Evolutionary conservation across 1,140 invertebrate genomes (phyloP), one percentile per base, ranked within the genome.

Genomic region (Pseudobourletiella spinata): DNA sequence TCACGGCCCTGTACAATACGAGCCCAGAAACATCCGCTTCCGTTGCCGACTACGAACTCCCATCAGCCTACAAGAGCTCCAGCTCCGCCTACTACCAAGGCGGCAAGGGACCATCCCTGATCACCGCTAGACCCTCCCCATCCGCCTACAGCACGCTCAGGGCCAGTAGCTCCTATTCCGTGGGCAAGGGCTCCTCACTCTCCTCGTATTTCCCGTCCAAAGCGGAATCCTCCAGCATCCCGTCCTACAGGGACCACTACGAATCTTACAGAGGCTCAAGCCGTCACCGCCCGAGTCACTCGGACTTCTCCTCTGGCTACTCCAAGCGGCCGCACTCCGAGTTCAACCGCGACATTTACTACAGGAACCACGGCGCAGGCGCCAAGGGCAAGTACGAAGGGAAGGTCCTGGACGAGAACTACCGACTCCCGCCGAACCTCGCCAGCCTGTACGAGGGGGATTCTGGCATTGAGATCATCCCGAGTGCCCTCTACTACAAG

Each of bases 401-500:
- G 29, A 18, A 29, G 20, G 8, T n/a, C 32, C n/a, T 39, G 8
- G 32, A 39, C 8, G 32, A 39, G 32, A 6, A 2, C 39, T 55
- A 55, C 29, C 30, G 25, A 35, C 52, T 32, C 8, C n/a, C 52
- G 3, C 22, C 28, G 25, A 35, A 35, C 22, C 22, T 55, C 3
- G 14, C 51, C 3, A 61, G 24, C 3, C 16, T 39, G 2, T 61
- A 61, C 24, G 52, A 39, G n/a, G 52, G 58, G 51, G 62, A 64
- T 39, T 30, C 61, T 2, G 44, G 48, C 11, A 32, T 55, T 54
- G 61, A 63, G 63, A 30, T 67, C 1, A 58, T 63, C 14, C 57
- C 61, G 18, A 64, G 57, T 22, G 35, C 46, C 29, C n/a, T 39
- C 4, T 67, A 59, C 35, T 67, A 59, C 28, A 67, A 46, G 26